Evolutionary conservation across 64 coral and sea anemone genomes (phyloP).

Genomic region (Pocillopora verrucosa): DNA sequence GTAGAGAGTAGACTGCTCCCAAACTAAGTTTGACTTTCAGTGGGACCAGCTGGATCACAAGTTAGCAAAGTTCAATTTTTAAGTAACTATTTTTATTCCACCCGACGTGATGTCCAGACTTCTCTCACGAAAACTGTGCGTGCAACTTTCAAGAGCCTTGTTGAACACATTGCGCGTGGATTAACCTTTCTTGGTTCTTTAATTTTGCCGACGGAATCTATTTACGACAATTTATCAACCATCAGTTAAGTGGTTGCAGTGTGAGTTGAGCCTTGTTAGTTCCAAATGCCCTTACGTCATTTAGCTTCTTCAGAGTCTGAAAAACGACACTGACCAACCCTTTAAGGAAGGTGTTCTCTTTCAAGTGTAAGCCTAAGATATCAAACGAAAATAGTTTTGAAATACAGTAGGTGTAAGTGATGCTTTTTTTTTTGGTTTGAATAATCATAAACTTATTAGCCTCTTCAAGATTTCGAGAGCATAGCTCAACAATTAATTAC

Average conservation of each 20-base stretch:
- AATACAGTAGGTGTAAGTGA: neutral
- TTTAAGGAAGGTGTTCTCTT: neutral
- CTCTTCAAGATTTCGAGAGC: too few species aligned
- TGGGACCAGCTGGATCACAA: neutral
- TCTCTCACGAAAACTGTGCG: neutral
- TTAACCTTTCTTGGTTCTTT: slow-evolving; percentile 27
- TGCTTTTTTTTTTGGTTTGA: neutral
- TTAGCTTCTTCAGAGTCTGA: neutral
- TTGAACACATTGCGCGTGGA: slow-evolving; percentile 11
- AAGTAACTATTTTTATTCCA: neutral
- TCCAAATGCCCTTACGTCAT: too few species aligned
- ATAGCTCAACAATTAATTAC: too few species aligned
- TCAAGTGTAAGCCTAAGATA: neutral
- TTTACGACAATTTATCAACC: slow-evolving; percentile 36
- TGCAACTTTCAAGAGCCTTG: slow-evolving; percentile 26
- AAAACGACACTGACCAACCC: neutral
- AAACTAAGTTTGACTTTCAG: neutral
- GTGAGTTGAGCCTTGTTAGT: neutral
- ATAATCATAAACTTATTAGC: too few species aligned
- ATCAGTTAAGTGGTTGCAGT: slow-evolving; percentile 27
- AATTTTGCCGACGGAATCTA: slow-evolving; percentile 37
- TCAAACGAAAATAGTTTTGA: neutral
- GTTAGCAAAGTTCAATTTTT: neutral
- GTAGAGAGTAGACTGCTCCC: neutral
- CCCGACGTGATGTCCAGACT: neutral